Base-by-base conservation (phyloP, 1,140 invertebrate genomes). In the Calycopis cecrops region DNA sequence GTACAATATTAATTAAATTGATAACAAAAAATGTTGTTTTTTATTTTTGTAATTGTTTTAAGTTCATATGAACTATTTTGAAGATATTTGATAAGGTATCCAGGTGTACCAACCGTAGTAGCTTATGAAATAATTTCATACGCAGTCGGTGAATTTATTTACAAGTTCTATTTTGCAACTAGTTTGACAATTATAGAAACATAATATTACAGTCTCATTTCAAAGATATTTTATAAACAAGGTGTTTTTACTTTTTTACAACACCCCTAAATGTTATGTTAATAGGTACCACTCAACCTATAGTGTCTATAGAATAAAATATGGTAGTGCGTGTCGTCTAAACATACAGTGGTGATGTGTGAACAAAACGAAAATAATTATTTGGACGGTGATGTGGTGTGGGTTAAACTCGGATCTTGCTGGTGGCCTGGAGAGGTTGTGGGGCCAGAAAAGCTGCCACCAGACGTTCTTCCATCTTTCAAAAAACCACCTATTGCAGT, bases 381-480 rank as follows among this genome's bases (percentile, higher is more conserved):
- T 82, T 85, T 89, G 59, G 91, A 92, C 62, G 93, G 92, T 42
- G 93, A 95, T 62, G 85, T 95, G 51, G 94, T 95, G 51, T 96
- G 94, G 94, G 93, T 95, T 1, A 96, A 96, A 76, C 78, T 95
- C 18, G 90, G 92, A 9, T 89, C 91, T 9, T 91, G 89, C 65
- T 94, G 93, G 91, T 95, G 94, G 94, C 94, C 94, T 35, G 93
- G 93, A 7, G 91, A 93, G 77, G 93, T 95, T 40, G 89, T 91
- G 35, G 90, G 89, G 40, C 77, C 90, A 16, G 88, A 90, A 44
- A 90, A 91, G 72, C 79, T 93, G 44, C 90, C 92, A 0, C 87
- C 90, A 52, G 91, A 91, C 61, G 89, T 93, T 51, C 78, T 93
- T 57, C 86, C 91, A 59, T 90, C 92, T 56, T 80, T 90, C 68